Conservation (phyloP, 2,797 vertebrate species). For the Tachyglossus aculeatus region DNA sequence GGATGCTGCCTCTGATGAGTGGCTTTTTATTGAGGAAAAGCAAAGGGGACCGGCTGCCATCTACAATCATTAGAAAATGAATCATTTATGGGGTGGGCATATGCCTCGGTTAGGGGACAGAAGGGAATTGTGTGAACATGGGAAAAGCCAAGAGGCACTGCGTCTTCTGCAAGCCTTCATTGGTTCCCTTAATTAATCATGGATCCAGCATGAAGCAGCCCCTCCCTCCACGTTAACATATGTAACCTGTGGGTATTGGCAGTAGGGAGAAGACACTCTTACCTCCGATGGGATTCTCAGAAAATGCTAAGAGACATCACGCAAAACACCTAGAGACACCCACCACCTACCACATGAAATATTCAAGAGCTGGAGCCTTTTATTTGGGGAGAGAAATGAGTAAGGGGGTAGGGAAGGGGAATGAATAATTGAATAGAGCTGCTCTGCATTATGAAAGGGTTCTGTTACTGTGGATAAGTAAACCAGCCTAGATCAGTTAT, state of each 20-base stretch:
- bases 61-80: background rate
- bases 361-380: background rate
- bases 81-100: background rate
- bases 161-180: background rate
- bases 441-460: slow-evolving; percentile 7
- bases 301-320: background rate
- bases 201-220: background rate
- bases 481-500: background rate
- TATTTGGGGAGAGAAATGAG: background rate
- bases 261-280: background rate
- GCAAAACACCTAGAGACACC: background rate
- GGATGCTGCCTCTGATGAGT: background rate
- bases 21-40: too few relatives aligned
- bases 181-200: background rate
- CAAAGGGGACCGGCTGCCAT: background rate
- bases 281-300: background rate
- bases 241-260: background rate
- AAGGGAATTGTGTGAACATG: background rate
- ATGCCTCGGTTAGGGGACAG: background rate
- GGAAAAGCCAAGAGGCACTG: background rate
- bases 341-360: background rate
- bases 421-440: background rate
- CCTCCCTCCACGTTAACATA: background rate
- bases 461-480: background rate
- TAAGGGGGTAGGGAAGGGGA: background rate